A percentile compares a stretch with the other conserved stretches of the same genome.
Evolutionary conservation across 2,797 vertebrate species (phyloP).

Genomic region (Anguilla anguilla): DNA sequence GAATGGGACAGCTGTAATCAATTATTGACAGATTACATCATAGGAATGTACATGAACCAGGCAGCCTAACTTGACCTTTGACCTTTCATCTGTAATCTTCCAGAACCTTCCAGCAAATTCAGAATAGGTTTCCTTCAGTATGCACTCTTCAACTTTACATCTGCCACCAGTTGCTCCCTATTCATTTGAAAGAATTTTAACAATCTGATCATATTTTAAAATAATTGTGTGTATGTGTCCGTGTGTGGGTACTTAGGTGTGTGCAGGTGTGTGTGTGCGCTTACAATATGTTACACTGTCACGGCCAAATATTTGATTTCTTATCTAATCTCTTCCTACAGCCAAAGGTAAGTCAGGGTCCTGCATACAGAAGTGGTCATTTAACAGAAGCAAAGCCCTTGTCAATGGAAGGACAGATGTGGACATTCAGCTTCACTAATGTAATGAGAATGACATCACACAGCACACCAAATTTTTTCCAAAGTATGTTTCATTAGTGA

Average conservation of each 20-base stretch:
- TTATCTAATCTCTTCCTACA: not conserved
- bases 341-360: not conserved
- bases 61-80: not conserved
- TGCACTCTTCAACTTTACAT: not conserved
- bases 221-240: not conserved
- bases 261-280: too few relatives aligned
- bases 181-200: not conserved
- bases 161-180: not conserved
- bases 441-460: not conserved
- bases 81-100: not conserved
- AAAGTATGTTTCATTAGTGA: not conserved
- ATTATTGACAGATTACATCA: conserved; percentile 10
- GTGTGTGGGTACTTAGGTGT: too few relatives aligned
- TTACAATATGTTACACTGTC: not conserved
- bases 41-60: not conserved
- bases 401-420: not conserved
- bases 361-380: not conserved
- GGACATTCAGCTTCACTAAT: conserved; percentile 19
- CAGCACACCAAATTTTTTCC: not conserved
- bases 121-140: not conserved
- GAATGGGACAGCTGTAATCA: not conserved
- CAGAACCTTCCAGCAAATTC: not conserved
- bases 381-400: not conserved
- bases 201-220: not conserved
- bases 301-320: not conserved